Evolutionary conservation across 92 coral and sea anemone species (phyloP).

Genomic region (Plumapathes pennacea): DNA sequence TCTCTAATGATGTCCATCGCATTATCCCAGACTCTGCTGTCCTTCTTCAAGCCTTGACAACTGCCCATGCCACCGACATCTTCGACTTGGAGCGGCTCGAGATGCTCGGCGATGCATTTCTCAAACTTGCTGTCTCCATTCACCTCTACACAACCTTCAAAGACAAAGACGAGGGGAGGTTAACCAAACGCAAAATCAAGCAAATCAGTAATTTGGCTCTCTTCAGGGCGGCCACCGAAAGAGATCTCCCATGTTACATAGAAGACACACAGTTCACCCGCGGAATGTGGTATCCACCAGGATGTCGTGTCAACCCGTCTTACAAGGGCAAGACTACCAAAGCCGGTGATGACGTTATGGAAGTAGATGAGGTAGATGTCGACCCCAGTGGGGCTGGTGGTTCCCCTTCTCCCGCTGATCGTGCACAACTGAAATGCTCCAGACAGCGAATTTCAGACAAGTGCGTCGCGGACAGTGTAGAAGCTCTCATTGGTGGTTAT

Average conservation of each 20-base stretch:
- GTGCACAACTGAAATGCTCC: constrained; percentile 22
- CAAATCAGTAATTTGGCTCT: constrained; percentile 85
- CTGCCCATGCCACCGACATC: constrained; percentile 70
- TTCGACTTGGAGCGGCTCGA: constrained; percentile 89
- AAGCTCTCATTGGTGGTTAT: constrained; percentile 92
- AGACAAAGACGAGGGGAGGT: constrained; percentile 86
- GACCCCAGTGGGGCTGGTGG: not conserved
- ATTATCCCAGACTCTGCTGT: constrained; percentile 51
- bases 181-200: constrained; percentile 68
- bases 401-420: constrained; percentile 1
- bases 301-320: constrained; percentile 10
- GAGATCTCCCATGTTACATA: constrained; percentile 58
- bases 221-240: constrained; percentile 57
- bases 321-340: not conserved
- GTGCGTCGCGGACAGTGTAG: constrained; percentile 90
- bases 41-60: constrained; percentile 79
- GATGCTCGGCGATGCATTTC: constrained; percentile 97
- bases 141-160: constrained; percentile 64
- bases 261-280: constrained; percentile 66
- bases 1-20: constrained; percentile 26
- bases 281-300: constrained; percentile 73
- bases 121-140: constrained; percentile 90
- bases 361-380: constrained; percentile 4
- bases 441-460: constrained; percentile 85
- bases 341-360: constrained; percentile 3